Conservation (phyloP, 2,113 vertebrate species). For the Glaucomys volans region DNA sequence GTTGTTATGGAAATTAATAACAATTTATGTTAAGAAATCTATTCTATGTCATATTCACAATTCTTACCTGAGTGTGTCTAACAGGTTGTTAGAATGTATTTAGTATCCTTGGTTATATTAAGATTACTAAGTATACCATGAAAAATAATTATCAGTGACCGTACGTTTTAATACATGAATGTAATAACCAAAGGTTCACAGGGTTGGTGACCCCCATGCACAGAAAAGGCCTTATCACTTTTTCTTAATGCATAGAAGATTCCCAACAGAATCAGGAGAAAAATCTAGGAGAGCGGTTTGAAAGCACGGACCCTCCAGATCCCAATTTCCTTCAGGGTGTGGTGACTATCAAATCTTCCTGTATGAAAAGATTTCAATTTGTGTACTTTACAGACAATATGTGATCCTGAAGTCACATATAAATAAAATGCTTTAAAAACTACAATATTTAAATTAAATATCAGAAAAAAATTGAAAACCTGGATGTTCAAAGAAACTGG, state of each 20-base stretch:
- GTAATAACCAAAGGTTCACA: neutral
- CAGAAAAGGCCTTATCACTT: neutral
- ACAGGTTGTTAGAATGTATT: constrained; percentile 11
- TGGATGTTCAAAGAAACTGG: constrained; percentile 13
- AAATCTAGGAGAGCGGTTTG: neutral
- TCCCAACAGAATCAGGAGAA: neutral
- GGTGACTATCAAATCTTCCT: neutral
- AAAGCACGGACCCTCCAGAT: neutral
- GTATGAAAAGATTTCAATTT: neutral
- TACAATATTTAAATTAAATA: constrained; percentile 17
- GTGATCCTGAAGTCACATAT: neutral
- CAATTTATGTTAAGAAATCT: constrained; percentile 28
- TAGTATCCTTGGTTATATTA: neutral
- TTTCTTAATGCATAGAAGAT: neutral
- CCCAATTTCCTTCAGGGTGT: neutral
- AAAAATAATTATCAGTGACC: neutral
- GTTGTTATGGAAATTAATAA: neutral
- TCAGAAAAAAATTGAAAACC: neutral
- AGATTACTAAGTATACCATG: neutral
- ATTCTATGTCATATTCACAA: neutral
- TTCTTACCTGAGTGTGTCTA: neutral
- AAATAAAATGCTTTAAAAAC: constrained; percentile 38
- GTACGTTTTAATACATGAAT: neutral
- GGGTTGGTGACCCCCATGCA: neutral
- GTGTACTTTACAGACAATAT: neutral